Evolutionary conservation across 2,113 vertebrate species (phyloP).

Genomic region (Tyto alba): DNA sequence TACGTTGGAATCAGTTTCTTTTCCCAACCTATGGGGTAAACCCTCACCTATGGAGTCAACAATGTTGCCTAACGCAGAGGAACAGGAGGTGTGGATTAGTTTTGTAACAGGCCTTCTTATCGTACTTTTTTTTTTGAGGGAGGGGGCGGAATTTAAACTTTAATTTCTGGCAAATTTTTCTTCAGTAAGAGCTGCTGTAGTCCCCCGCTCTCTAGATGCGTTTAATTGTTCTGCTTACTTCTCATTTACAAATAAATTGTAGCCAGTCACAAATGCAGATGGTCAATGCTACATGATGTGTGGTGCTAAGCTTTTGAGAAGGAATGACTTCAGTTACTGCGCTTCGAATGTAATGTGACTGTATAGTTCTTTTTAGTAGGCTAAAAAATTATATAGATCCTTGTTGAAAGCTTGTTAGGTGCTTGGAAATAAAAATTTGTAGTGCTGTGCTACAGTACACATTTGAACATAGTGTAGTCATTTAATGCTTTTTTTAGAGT

Average conservation of each 20-base stretch:
- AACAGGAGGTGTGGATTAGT: slow-evolving; percentile 17
- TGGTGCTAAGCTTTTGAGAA: neutral
- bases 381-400: neutral
- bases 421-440: neutral
- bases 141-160: neutral
- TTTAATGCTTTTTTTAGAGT: neutral
- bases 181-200: neutral
- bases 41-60: slow-evolving; percentile 14
- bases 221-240: neutral
- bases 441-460: neutral
- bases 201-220: neutral
- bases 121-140: neutral
- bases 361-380: rapidly evolving
- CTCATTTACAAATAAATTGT: neutral
- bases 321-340: neutral
- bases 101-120: neutral
- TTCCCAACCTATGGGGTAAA: neutral
- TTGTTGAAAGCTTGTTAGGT: neutral
- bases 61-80: neutral
- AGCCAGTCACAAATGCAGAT: neutral
- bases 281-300: rapidly evolving
- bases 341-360: neutral
- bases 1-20: neutral
- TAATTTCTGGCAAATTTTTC: neutral
- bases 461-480: neutral